Base-by-base conservation (phyloP, 2,888 invertebrate genomes). In the Tenthredo amoena region DNA sequence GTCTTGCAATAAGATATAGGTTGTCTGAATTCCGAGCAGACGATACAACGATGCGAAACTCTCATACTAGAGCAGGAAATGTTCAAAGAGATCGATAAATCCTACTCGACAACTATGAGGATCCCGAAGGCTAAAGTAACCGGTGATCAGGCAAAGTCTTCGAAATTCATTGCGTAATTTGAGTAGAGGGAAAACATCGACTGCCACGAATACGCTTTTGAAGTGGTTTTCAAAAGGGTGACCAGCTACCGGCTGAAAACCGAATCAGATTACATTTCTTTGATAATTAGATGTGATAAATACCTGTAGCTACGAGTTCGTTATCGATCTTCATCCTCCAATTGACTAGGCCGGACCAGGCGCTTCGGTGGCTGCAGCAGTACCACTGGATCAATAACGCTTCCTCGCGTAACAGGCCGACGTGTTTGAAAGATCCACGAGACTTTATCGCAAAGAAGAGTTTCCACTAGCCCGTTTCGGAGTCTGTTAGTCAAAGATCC, bases 301-400 rank as follows among this genome's bases (percentile, higher is more conserved):
- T 77, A 77, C 77, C 77, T 77, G 77, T 5, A 43, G 40, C 72
- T 34, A 77, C 21, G 15, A n/a, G 0, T 50, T 50, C 77, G 9
- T 77, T 55, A 31, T 77, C 55, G 77, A 55, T 77, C 55, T 55
- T 31, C 77, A 77, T 77, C 9, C 34, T 77, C 77, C 31, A 31
- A 47, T 77, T 18, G 76, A 77, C 15, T 31, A 55, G 1, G 0
- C 34, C 18, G 55, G 76, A 77, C 76, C 9, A 50, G 31, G 31
- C 7, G 47, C 12, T 34, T 34, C 31, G 50, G 76, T 37, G 9
- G 31, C 15, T 26, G 50, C 43, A 76, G 26, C 34, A 15, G 6
- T n/a, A 37, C 71, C 26, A 68, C 68, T 68, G 72, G 72, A 74
- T 74, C 72, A 74, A 74, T 74, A n/a, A 77, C 7, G 12, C 31